Evolutionary conservation across 2,888 invertebrate species (phyloP).

Genomic region (Drosophila bunnanda): DNA sequence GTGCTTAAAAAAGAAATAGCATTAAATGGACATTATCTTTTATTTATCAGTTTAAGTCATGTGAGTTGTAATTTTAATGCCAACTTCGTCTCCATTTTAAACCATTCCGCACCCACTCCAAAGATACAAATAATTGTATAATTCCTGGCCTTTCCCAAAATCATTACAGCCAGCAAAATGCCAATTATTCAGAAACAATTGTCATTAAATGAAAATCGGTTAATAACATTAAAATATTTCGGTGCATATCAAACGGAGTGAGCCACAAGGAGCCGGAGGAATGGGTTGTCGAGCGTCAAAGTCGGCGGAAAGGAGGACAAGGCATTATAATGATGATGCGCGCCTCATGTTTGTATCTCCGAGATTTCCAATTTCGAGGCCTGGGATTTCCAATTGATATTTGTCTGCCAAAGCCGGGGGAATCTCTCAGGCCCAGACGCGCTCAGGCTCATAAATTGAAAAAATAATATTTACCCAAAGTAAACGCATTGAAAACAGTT

Average conservation of each 20-base stretch:
- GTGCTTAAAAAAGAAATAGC: neutral
- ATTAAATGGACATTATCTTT: neutral
- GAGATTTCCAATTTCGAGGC: conserved; percentile 68
- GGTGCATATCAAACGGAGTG: conserved; percentile 52
- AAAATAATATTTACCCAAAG: conserved; percentile 80
- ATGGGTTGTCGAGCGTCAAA: conserved; percentile 31
- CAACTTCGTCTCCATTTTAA: neutral
- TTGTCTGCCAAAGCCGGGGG: conserved; percentile 60
- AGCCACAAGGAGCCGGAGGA: conserved; percentile 21
- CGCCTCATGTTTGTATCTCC: conserved; percentile 58
- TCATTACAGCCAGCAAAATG: conserved; percentile 36
- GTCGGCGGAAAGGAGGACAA: conserved; percentile 31
- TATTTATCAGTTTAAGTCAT: neutral
- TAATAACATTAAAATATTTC: conserved; percentile 69
- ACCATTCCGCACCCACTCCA: conserved; percentile 12
- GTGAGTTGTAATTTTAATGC: neutral
- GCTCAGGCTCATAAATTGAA: conserved; percentile 74
- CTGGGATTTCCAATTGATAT: conserved; percentile 69
- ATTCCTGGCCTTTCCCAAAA: conserved; percentile 13
- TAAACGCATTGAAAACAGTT: conserved; percentile 82
- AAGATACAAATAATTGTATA: conserved; percentile 20
- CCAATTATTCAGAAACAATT: conserved; percentile 55
- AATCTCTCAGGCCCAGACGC: conserved; percentile 42
- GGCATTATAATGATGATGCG: conserved; percentile 57
- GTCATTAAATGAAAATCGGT: conserved; percentile 62